Evolutionary conservation across 1,140 invertebrate species (phyloP).

Genomic region (Planococcus citri): DNA sequence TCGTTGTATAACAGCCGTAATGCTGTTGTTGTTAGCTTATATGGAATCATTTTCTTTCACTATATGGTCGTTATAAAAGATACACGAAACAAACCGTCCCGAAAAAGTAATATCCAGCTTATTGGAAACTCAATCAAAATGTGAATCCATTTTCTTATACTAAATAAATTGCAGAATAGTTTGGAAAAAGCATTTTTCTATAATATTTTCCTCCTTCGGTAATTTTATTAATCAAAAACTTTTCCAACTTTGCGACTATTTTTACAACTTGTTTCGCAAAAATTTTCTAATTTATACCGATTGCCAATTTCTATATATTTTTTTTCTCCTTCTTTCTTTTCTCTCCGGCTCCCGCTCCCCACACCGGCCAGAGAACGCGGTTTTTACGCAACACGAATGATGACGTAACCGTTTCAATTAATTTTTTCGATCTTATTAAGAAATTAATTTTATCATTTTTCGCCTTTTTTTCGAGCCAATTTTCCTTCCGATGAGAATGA

Average conservation of each 20-base stretch:
- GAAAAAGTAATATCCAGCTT: not conserved
- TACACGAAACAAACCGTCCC: too few relatives aligned
- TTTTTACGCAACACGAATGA: too few relatives aligned
- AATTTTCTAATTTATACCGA: not conserved
- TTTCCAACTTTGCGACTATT: not conserved
- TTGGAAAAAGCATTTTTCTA: not conserved
- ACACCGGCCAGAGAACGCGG: too few relatives aligned
- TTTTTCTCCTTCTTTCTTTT: too few relatives aligned
- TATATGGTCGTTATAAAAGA: constrained; percentile 6
- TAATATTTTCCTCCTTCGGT: not conserved
- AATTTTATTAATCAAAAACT: constrained; percentile 8
- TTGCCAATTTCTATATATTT: not conserved
- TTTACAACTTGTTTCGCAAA: not conserved
- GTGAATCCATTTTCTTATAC: constrained; percentile 11
- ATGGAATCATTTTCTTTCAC: constrained; percentile 16
- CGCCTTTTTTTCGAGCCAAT: too few relatives aligned
- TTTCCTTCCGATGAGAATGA: too few relatives aligned
- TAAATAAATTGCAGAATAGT: constrained; percentile 11
- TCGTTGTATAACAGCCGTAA: constrained; percentile 18
- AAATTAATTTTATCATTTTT: too few relatives aligned
- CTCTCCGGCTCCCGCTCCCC: too few relatives aligned
- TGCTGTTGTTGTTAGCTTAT: constrained; percentile 16
- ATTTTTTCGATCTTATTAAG: too few relatives aligned
- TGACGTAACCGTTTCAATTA: too few relatives aligned
- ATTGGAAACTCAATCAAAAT: constrained; percentile 16